Conservation (phyloP, 2,888 invertebrate genomes). For the Acleris holmiana region DNA sequence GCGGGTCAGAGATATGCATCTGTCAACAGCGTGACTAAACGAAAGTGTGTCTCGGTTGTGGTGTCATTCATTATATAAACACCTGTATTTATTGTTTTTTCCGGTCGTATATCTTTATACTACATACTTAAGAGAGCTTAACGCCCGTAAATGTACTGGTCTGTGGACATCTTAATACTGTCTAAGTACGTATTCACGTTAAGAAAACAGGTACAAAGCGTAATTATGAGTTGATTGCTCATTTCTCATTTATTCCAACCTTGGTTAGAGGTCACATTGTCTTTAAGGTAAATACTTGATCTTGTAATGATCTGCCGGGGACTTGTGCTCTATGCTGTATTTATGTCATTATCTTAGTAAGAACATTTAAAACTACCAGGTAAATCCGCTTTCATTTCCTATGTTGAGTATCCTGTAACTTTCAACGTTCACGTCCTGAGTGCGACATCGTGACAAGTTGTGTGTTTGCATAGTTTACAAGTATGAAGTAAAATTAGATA, state of each 20-base stretch:
- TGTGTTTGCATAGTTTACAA: too few relatives aligned
- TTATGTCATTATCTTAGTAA: constrained; percentile 2
- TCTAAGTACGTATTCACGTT: neutral
- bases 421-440: neutral
- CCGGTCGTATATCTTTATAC: too few relatives aligned
- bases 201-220: neutral
- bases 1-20: constrained; percentile 1
- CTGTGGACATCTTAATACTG: neutral
- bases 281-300: neutral
- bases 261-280: neutral
- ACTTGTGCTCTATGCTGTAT: neutral
- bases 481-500: too few relatives aligned
- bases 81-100: too few relatives aligned
- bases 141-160: too few relatives aligned
- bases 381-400: neutral
- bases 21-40: constrained; percentile 18
- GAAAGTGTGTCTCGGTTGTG: neutral
- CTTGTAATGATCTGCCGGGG: neutral
- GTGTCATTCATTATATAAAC: neutral
- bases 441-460: too few relatives aligned
- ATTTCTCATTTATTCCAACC: neutral
- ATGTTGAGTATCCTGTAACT: neutral
- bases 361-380: too few relatives aligned
- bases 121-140: too few relatives aligned
- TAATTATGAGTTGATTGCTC: neutral